Evolutionary conservation across 2,797 vertebrate genomes (phyloP).

Genomic region (Tapirus indicus): DNA sequence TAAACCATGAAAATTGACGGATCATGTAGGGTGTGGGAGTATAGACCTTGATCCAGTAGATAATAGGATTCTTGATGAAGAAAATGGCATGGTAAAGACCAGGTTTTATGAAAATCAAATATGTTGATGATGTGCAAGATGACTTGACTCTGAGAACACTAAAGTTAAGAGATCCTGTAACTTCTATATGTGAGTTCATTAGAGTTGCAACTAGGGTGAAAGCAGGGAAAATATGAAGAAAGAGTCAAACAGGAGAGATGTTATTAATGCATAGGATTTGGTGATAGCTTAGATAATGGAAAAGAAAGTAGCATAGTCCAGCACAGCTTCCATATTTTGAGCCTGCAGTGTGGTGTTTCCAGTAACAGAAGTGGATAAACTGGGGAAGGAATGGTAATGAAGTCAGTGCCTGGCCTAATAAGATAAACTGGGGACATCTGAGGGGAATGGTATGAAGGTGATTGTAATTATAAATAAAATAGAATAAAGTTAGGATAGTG

Average conservation of each 20-base stretch:
- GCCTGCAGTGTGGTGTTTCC: background rate
- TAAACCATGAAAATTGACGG: background rate
- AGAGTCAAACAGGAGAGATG: background rate
- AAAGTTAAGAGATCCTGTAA: background rate
- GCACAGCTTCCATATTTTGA: background rate
- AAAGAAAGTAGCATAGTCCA: background rate
- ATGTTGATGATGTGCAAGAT: background rate
- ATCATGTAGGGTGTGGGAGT: accelerated
- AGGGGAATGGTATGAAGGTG: background rate
- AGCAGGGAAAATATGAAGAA: background rate
- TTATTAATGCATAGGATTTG: background rate
- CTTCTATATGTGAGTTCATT: background rate
- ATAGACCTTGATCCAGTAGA: background rate
- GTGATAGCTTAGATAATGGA: background rate
- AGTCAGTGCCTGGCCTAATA: background rate
- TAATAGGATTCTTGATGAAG: background rate
- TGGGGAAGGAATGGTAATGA: background rate
- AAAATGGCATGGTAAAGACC: background rate
- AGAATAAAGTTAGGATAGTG: background rate
- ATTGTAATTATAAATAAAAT: background rate
- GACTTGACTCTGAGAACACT: background rate
- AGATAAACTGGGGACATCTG: background rate
- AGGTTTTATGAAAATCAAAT: background rate
- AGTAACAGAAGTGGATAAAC: background rate
- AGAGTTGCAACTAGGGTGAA: background rate